Conservation (phyloP, 2,113 vertebrate species). For the Oryctolagus cuniculus region mOryCun1.1 NC_091434.1:161040001-161040500, state of each 20-base stretch:
- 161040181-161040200: no score
- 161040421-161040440: constrained; percentile 36
- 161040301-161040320: neutral
- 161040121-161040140: no score
- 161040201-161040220: no score
- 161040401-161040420: constrained; percentile 45
- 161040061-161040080: no score
- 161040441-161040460: neutral
- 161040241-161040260: neutral
- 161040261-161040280: neutral
- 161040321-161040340: neutral
- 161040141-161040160: no score
- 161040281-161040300: neutral
- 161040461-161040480: constrained; percentile 7
- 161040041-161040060: no score
- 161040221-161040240: no score
- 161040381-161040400: constrained; percentile 59
- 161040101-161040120: no score
- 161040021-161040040: no score
- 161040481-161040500: neutral
- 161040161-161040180: no score
- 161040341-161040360: constrained; percentile 43
- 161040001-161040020: no score
- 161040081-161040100: no score
- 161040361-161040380: constrained; percentile 19